These are phyloP conservation scores for Lepidurus arcticus DNA, from an alignment of 1,140 invertebrate genomes.

Conservation along the genomic window DNA sequence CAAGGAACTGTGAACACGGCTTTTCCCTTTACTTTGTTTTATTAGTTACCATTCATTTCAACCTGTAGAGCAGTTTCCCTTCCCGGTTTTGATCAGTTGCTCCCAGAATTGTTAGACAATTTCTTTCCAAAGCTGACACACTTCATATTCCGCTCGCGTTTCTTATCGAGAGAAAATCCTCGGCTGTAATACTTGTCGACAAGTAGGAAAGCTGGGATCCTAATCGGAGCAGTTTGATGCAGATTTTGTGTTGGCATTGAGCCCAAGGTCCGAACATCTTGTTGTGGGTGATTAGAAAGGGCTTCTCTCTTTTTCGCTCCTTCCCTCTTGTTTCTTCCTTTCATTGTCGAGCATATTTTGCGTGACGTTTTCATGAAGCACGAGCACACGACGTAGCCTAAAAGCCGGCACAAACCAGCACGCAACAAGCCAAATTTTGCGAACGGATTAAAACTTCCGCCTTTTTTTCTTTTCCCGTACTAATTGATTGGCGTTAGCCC, in stretches of 20 bases:
- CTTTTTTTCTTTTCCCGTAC: background rate
- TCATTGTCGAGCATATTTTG: background rate
- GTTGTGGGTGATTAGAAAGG: no score
- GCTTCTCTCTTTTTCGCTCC: no score
- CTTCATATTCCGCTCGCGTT: background rate
- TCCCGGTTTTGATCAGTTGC: no score
- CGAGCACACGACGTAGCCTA: background rate
- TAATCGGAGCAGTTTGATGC: background rate
- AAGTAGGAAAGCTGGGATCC: background rate
- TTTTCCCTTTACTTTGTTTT: no score
- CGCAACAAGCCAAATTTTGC: background rate
- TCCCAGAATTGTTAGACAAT: no score
- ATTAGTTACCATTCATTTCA: no score
- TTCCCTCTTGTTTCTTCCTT: background rate
- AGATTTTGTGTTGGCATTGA: background rate
- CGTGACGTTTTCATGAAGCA: background rate
- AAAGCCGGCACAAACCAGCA: conserved; percentile 4
- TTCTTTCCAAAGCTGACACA: no score
- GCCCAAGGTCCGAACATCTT: background rate
- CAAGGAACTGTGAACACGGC: no score
- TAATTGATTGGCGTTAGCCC: background rate
- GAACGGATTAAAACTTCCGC: background rate
- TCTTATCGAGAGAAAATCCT: background rate
- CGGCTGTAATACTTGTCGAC: no score
- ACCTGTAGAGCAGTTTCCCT: no score